Evolutionary conservation across 2,113 vertebrate genomes (phyloP).

Genomic region (Caracal caracal): DNA sequence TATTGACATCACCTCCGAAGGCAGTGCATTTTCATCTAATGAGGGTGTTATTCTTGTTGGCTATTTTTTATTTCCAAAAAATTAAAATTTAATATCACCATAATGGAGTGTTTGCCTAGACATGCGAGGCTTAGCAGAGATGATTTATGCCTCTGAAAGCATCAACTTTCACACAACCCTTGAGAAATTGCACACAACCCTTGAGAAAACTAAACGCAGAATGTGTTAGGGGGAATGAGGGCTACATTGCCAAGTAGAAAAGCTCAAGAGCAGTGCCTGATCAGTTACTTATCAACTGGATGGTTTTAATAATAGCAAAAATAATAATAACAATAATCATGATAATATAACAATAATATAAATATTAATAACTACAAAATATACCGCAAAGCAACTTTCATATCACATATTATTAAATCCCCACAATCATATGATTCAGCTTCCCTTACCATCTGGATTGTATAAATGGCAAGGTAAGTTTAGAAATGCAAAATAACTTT

Average conservation of each 20-base stretch:
- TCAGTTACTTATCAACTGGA: background rate
- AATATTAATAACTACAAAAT: background rate
- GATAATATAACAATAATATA: too few species aligned
- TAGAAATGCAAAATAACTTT: background rate
- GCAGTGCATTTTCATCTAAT: constrained; percentile 53
- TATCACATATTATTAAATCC: background rate
- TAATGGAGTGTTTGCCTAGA: constrained; percentile 67
- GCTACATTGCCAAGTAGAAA: background rate
- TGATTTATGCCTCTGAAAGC: constrained; percentile 77
- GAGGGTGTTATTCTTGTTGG: background rate
- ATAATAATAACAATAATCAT: background rate
- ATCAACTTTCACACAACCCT: constrained; percentile 45
- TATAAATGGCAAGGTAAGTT: background rate
- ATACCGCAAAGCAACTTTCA: background rate
- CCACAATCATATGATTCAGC: background rate
- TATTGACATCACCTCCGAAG: constrained; percentile 38
- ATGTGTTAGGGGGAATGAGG: background rate
- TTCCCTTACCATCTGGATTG: background rate
- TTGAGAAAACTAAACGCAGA: constrained; percentile 34
- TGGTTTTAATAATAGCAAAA: background rate
- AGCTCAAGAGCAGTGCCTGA: background rate
- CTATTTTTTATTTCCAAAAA: constrained; percentile 58
- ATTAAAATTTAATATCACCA: constrained; percentile 72
- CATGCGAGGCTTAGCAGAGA: constrained; percentile 61
- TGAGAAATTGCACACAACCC: constrained; percentile 48